Conservation (phyloP, 2,113 vertebrate genomes). For the Suricata suricatta region DNA sequence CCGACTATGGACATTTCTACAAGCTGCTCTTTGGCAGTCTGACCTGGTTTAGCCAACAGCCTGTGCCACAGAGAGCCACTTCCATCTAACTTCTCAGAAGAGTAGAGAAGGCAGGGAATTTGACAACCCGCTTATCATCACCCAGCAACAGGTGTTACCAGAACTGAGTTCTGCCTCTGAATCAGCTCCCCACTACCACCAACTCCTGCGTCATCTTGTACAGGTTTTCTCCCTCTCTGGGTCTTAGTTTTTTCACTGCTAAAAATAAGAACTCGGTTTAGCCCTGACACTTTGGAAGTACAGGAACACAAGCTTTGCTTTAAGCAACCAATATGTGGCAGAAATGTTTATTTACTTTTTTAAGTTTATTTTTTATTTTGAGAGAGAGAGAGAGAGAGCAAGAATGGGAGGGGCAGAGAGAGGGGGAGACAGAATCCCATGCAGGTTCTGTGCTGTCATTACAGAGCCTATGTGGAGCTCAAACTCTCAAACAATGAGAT, state of each 20-base stretch:
- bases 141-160: not conserved
- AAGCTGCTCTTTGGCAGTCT: not conserved
- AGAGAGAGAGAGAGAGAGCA: too few relatives aligned
- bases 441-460: too few relatives aligned
- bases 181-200: accelerated
- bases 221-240: not conserved
- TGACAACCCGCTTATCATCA: not conserved
- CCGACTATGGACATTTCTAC: not conserved
- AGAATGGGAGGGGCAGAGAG: too few relatives aligned
- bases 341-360: not conserved
- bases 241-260: not conserved
- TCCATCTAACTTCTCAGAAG: not conserved
- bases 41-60: not conserved
- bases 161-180: not conserved
- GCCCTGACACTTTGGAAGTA: not conserved
- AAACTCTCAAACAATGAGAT: too few relatives aligned
- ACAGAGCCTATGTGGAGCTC: too few relatives aligned
- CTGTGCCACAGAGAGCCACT: not conserved
- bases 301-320: not conserved
- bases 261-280: not conserved
- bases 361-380: too few relatives aligned
- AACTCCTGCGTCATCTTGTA: not conserved
- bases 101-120: not conserved
- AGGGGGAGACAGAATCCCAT: too few relatives aligned
- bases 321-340: not conserved